Conservation (phyloP, 2,888 invertebrate genomes). For the Cremastobaeus sp. region DNA sequence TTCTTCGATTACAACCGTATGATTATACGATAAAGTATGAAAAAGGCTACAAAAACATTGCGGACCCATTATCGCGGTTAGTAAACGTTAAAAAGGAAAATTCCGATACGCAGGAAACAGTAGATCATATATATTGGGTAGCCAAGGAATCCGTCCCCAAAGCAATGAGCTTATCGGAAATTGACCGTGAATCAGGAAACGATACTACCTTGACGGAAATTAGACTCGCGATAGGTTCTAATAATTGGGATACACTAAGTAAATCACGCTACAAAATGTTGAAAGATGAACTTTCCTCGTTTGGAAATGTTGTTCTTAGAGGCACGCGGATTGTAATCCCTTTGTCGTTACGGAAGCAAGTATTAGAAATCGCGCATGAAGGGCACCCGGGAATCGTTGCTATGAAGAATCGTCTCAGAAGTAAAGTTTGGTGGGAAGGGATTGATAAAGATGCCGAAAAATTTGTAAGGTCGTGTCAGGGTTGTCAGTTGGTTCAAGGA, state of each 20-base stretch:
- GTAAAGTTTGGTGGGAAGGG: slow-evolving; percentile 63
- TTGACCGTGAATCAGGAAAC: slow-evolving; percentile 25
- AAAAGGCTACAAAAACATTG: slow-evolving; percentile 28
- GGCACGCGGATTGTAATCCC: slow-evolving; percentile 56
- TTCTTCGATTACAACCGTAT: slow-evolving; percentile 35
- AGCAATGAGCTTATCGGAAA: slow-evolving; percentile 28
- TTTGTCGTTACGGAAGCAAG: background rate
- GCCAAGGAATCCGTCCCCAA: slow-evolving; percentile 3
- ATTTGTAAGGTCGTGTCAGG: slow-evolving; percentile 50
- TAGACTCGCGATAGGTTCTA: slow-evolving; percentile 25
- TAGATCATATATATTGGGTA: slow-evolving; percentile 16
- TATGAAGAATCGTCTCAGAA: slow-evolving; percentile 59
- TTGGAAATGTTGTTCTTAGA: slow-evolving; percentile 46
- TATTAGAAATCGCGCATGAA: slow-evolving; percentile 63
- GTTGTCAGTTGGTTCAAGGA: slow-evolving; percentile 58
- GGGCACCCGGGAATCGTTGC: slow-evolving; percentile 67
- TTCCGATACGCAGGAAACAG: too few species aligned
- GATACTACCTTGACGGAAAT: slow-evolving; percentile 27
- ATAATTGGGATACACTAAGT: slow-evolving; percentile 24
- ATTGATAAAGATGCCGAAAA: slow-evolving; percentile 62
- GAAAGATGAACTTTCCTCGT: slow-evolving; percentile 48
- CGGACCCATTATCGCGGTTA: slow-evolving; percentile 18
- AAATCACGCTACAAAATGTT: slow-evolving; percentile 39
- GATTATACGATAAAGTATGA: slow-evolving; percentile 20
- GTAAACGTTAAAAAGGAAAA: background rate